Percentiles rank a stretch among this genome's conserved stretches.
Conservation (phyloP, 64 coral and sea anemone species). For the Astreopora myriophthalma region DNA sequence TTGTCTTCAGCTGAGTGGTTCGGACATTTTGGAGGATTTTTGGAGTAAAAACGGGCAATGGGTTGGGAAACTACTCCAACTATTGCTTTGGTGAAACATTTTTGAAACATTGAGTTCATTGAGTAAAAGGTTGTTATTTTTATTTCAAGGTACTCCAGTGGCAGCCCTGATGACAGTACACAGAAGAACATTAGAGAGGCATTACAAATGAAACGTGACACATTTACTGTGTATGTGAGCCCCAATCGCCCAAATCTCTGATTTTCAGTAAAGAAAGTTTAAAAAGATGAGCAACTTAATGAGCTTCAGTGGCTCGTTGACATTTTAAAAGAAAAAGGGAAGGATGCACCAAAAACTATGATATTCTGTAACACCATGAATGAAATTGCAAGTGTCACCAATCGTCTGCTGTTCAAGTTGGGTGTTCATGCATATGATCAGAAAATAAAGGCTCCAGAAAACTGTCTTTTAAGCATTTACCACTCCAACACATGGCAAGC, state of each 20-base stretch:
- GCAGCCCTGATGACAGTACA: not conserved
- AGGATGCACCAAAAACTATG: not conserved
- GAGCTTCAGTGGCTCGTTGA: conserved; percentile 10
- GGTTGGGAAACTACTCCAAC: too few species aligned
- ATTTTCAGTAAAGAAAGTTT: not conserved
- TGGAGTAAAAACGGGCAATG: conserved; percentile 71
- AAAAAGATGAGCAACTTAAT: not conserved
- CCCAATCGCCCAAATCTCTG: not conserved
- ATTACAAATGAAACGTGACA: not conserved
- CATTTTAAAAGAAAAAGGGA: not conserved
- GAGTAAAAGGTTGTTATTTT: not conserved
- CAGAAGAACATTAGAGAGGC: not conserved
- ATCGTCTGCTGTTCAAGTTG: not conserved
- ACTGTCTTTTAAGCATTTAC: not conserved
- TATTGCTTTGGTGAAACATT: too few species aligned
- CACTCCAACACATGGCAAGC: not conserved
- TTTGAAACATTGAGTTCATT: not conserved
- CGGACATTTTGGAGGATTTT: conserved; percentile 58
- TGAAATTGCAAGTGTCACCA: not conserved
- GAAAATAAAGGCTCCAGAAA: not conserved
- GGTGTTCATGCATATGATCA: not conserved
- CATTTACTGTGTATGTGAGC: not conserved
- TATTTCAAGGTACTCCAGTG: not conserved
- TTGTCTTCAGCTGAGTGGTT: conserved; percentile 29
- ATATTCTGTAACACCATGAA: not conserved